Percentiles rank a stretch among this genome's conserved stretches.
These are phyloP conservation scores for Hemithea aestivaria DNA, from an alignment of 2,888 invertebrate species.

Conservation along the genomic window DNA sequence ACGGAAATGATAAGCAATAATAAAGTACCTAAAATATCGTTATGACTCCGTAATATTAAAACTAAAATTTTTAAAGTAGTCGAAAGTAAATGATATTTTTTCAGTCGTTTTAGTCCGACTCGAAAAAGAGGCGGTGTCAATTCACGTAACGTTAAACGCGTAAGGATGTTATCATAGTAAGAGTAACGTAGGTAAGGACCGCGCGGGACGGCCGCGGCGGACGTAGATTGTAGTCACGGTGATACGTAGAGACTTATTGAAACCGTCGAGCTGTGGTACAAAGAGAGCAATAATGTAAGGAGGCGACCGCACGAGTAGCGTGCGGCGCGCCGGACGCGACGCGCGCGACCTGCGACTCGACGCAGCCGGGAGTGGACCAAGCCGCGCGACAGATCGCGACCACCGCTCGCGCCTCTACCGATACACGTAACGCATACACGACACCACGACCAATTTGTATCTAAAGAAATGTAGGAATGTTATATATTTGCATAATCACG, in stretches of 20 bases:
- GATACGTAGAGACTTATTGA: constrained; percentile 76
- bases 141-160: constrained; percentile 60
- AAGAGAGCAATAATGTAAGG: constrained; percentile 72
- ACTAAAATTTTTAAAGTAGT: constrained; percentile 30
- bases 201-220: constrained; percentile 38
- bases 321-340: constrained; percentile 46
- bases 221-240: constrained; percentile 62
- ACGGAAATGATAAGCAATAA: constrained; percentile 68
- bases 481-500: too few relatives aligned
- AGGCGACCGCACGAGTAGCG: constrained; percentile 58
- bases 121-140: constrained; percentile 60
- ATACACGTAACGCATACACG: background rate
- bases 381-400: constrained; percentile 31
- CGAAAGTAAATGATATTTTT: constrained; percentile 56
- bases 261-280: constrained; percentile 76
- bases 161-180: constrained; percentile 57
- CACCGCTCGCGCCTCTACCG: constrained; percentile 11
- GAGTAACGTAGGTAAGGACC: constrained; percentile 50
- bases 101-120: constrained; percentile 57
- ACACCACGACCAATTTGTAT: too few relatives aligned
- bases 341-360: constrained; percentile 40
- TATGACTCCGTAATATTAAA: constrained; percentile 50
- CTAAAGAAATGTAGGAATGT: background rate
- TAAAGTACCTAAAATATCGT: constrained; percentile 61
- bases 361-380: constrained; percentile 59